Conservation (phyloP, 2,797 vertebrate species). For the Xenopus petersii region DNA sequence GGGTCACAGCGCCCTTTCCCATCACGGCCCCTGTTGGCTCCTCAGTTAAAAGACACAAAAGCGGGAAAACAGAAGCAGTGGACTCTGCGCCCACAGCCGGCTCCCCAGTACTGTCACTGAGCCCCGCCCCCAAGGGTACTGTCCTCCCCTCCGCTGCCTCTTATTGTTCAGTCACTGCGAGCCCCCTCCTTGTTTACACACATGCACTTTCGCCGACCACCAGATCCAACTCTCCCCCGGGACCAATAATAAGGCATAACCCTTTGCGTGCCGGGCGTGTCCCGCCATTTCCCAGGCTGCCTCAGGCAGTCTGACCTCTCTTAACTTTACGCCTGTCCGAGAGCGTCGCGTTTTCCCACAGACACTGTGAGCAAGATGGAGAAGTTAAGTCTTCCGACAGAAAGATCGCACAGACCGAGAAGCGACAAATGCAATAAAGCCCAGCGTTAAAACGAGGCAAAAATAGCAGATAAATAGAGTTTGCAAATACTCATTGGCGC, state of each 20-base stretch:
- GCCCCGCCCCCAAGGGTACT: not conserved
- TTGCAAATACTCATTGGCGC: too few species aligned
- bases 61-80: slow-evolving; percentile 35
- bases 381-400: too few species aligned
- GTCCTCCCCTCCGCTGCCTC: not conserved
- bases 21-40: slow-evolving; percentile 55
- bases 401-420: too few species aligned
- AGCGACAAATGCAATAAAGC: too few species aligned
- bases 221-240: slow-evolving; percentile 64
- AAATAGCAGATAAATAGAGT: too few species aligned
- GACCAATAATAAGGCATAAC: slow-evolving; percentile 55
- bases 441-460: too few species aligned
- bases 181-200: slow-evolving; percentile 26
- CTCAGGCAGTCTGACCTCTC: not conserved
- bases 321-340: too few species aligned
- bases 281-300: not conserved
- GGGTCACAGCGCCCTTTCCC: slow-evolving; percentile 6
- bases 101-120: slow-evolving; percentile 18
- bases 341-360: too few species aligned
- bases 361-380: too few species aligned
- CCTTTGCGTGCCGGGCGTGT: not conserved
- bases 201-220: slow-evolving; percentile 33
- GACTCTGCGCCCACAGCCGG: not conserved
- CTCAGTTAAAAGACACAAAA: slow-evolving; percentile 65
- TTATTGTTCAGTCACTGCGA: slow-evolving; percentile 16